phyloP scores from a whole-genome alignment of 2,797 vertebrate species.

The Tenualosa ilisha region DNA sequence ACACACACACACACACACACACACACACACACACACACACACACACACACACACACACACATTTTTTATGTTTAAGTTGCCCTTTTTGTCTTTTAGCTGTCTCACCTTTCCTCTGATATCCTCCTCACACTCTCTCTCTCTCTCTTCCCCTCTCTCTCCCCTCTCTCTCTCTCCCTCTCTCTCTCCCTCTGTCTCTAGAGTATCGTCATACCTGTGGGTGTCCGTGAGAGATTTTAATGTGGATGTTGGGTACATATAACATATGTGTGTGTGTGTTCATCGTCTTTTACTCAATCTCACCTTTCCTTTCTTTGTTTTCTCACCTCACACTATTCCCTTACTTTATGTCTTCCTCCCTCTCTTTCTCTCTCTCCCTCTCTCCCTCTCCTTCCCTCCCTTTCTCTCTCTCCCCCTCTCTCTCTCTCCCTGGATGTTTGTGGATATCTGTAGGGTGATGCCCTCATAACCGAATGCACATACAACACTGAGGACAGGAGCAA shows the following conservation, averaged over 20 bases:
- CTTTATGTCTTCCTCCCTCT: background rate
- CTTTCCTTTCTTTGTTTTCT: background rate
- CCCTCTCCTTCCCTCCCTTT: background rate
- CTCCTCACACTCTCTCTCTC: background rate
- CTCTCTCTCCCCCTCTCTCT: background rate
- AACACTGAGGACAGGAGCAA: slow-evolving; percentile 81
- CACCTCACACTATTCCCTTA: no score
- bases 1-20: background rate
- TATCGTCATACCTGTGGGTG: no score
- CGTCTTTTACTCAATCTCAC: background rate
- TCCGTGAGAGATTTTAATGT: background rate
- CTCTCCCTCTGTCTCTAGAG: background rate
- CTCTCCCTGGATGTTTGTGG: background rate
- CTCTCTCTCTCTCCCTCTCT: background rate
- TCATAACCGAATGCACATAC: slow-evolving; percentile 84
- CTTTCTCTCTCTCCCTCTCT: background rate
- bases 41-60: background rate
- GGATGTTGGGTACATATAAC: no score
- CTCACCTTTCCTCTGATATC: background rate
- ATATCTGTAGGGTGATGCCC: background rate
- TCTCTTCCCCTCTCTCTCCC: background rate
- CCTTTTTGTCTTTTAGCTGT: no score
- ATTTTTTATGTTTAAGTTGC: background rate
- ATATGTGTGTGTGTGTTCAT: background rate
- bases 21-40: background rate